phyloP scores from a whole-genome alignment of 2,888 invertebrate genomes.

The Patella ulyssiponensis region DNA sequence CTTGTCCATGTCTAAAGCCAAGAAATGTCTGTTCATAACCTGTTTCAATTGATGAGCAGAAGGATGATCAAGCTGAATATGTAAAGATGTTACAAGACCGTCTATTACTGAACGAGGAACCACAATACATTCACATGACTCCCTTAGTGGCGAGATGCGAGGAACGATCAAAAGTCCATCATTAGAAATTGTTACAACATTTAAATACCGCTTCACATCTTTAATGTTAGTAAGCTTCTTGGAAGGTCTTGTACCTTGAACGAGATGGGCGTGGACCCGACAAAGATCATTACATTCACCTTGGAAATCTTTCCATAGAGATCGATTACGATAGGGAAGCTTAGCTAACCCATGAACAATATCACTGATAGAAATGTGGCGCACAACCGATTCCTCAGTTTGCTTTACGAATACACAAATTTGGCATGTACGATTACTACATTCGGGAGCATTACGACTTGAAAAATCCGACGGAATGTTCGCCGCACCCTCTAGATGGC shows the following conservation, averaged over 20 bases:
- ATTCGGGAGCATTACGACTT: constrained; percentile 38
- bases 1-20: constrained; percentile 33
- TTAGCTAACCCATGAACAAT: constrained; percentile 29
- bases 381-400: constrained; percentile 39
- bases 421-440: constrained; percentile 38
- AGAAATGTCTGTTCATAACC: constrained; percentile 29
- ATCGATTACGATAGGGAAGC: constrained; percentile 36
- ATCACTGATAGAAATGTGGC: constrained; percentile 12
- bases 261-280: constrained; percentile 40
- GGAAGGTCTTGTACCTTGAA: constrained; percentile 48
- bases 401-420: constrained; percentile 32
- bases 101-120: constrained; percentile 32
- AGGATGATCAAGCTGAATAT: constrained; percentile 34
- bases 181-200: constrained; percentile 37
- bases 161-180: constrained; percentile 42
- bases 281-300: constrained; percentile 44
- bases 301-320: constrained; percentile 40
- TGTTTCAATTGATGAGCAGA: constrained; percentile 27
- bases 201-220: constrained; percentile 43
- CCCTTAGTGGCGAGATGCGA: too few relatives aligned
- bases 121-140: not conserved
- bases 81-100: constrained; percentile 31
- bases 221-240: constrained; percentile 44
- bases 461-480: constrained; percentile 43
- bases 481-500: constrained; percentile 31